Percentiles rank a stretch among this genome's conserved stretches.
Evolutionary conservation across 23 tunicate genomes (phyloP).

Genomic region (Phallusia fumigata): DNA sequence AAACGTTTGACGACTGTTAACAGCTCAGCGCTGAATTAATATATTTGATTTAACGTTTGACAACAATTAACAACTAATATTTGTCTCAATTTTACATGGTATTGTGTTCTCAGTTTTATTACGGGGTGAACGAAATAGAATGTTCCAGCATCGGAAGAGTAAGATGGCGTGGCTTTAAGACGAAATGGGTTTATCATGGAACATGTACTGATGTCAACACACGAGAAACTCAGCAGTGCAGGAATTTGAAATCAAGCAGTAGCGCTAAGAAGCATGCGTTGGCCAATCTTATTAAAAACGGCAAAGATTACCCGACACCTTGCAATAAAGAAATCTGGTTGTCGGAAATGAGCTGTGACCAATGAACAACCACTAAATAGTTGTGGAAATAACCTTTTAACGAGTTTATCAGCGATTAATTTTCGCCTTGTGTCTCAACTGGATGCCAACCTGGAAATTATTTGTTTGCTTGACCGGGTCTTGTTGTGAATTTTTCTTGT

Average conservation of each 20-base stretch:
- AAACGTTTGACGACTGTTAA: too few relatives aligned
- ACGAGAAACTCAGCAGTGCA: background rate
- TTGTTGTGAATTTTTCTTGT: too few relatives aligned
- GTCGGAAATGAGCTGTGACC: background rate
- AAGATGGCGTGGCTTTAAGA: background rate
- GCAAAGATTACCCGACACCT: background rate
- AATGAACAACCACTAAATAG: too few relatives aligned
- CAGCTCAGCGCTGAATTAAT: too few relatives aligned
- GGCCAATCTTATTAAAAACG: background rate
- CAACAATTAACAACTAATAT: background rate
- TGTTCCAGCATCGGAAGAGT: background rate
- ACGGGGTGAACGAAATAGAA: background rate
- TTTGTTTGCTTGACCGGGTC: too few relatives aligned
- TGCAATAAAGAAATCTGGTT: background rate
- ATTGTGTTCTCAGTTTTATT: background rate
- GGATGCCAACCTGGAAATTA: too few relatives aligned
- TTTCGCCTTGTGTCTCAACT: too few relatives aligned
- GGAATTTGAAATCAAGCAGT: background rate
- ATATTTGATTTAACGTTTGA: too few relatives aligned
- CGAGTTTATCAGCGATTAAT: too few relatives aligned
- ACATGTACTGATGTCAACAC: background rate
- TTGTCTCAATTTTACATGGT: background rate
- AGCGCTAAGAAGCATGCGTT: background rate
- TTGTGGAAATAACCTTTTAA: too few relatives aligned
- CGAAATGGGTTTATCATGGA: background rate